Evolutionary conservation across 2,113 vertebrate genomes (phyloP), one percentile per base, ranked within the genome.

Genomic region (Oplegnathus fasciatus): DNA sequence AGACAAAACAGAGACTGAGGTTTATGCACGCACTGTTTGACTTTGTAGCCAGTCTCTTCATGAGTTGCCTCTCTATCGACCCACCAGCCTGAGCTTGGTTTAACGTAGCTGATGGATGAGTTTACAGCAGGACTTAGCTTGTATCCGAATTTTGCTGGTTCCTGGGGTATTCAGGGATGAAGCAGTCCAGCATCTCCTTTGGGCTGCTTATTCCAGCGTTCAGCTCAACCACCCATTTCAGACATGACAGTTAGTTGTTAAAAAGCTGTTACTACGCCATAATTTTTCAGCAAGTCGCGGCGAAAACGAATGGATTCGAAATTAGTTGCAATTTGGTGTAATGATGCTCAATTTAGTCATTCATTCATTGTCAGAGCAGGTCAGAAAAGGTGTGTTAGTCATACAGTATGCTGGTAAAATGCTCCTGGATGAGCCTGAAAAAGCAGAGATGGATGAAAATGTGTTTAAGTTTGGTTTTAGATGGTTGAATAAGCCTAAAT

Each of bases 261-360:
- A 60, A 55, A 67, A 18, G 24, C 14, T 5, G 4, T 72, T 72
- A 50, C 37, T 24, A 17, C 65, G 8, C 40, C 1, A 9, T 77
- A 1, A 65, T 76, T 76, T 68, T 30, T 54, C 66, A 54, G 28
- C 60, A 58, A 64, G 68, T 70, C 46, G 37, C 6, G 3, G 46
- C 3, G 17, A 50, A 18, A 71, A 64, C 11, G 6, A 70, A 60
- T 61, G n/a, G 37, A 75, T 66, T 6, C 55, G 76, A 78, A 78
- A 87, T 80, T 0, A 48, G 42, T n/a, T 76, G 55, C 8, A 75
- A 64, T 86, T 86, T 85, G 15, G 32, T 15, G 4, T 74, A 67
- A 88, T 78, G 20, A 37, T 14, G 37, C 64, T 32, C 60, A 69
- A 34, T 9, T 82, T 61, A 15, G 55, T 60, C 24, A 10, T 71